Evolutionary conservation across 2,888 invertebrate species (phyloP), one percentile per base, ranked within the genome.

Genomic region (Oasisia sp.): DNA sequence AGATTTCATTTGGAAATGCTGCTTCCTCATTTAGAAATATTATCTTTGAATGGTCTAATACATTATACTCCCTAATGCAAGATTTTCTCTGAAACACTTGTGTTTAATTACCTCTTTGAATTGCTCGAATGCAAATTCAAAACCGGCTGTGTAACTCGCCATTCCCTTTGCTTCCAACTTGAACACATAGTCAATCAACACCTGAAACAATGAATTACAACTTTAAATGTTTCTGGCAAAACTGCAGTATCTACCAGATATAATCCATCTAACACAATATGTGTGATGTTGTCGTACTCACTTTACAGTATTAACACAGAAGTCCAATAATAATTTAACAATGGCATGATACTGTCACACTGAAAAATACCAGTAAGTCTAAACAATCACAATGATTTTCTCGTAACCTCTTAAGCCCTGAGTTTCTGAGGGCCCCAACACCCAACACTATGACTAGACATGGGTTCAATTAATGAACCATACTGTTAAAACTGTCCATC

Each of bases 41-140:
- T 74, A 74, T 74, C 27, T 74, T 74, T 19, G 74, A 74, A 27
- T 5, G 74, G n/a, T 74, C 5, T 4, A n/a, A 74, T 27, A 19
- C 74, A 19, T 74, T 74, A 74, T n/a, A 19, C 74, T 74, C 7
- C 27, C 14, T 74, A 7, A 27, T 1, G n/a, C 74, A 19, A 74
- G n/a, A n/a, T 19, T 19, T 27, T 38, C n/a, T 7, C 14, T 4
- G 27, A 27, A 50, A 50, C 50, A 50, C 50, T 50, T 74, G 7
- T 27, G n/a, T n/a, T 27, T 19, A 74, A 74, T 74, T 74, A 97
- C 97, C 95, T 96, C 95, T 91, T 95, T 94, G 94, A 97, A 96
- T 93, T 96, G 95, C 92, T 96, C 94, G 94, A 97, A 97, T 44
- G 97, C 97, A 95, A 96, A 97, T 89, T 96, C 95, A 32, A 97